phyloP scores from a whole-genome alignment of 2,797 vertebrate genomes.

The Galago senegalensis region DNA sequence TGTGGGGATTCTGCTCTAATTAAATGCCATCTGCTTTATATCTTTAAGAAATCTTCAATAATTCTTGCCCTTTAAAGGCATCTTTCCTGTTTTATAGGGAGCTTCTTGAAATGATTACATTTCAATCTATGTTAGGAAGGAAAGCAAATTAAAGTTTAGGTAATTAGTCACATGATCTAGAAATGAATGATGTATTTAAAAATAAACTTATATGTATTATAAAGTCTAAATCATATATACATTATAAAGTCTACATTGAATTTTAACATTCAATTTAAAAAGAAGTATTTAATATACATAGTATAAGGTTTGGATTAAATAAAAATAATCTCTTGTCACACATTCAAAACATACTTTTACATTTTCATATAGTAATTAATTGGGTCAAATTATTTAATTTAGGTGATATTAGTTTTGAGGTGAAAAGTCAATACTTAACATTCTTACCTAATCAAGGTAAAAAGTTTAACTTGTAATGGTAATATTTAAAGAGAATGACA shows the following conservation, averaged over 20 bases:
- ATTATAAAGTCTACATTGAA: not conserved
- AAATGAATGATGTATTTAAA: not conserved
- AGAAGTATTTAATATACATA: not conserved
- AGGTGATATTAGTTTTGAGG: not conserved
- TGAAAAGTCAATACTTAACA: not conserved
- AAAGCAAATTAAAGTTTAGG: constrained; percentile 31
- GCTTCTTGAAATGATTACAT: not conserved
- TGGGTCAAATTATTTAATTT: constrained; percentile 8
- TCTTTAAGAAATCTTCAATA: constrained; percentile 53
- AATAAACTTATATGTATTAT: not conserved
- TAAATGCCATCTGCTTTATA: constrained; percentile 79
- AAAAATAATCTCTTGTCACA: constrained; percentile 49
- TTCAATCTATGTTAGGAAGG: not conserved
- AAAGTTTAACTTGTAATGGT: not conserved
- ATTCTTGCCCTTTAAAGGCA: not conserved
- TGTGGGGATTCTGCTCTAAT: constrained; percentile 72
- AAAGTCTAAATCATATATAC: not conserved
- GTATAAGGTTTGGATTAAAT: not conserved
- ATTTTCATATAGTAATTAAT: constrained; percentile 32
- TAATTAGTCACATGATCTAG: constrained; percentile 23
- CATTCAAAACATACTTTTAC: constrained; percentile 43
- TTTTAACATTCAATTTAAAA: not conserved
- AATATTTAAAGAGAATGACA: not conserved
- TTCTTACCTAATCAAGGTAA: constrained; percentile 27
- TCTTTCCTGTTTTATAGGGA: constrained; percentile 29